These are phyloP conservation scores for Lerista edwardsae DNA, from an alignment of 2,797 vertebrate species.

Conservation along the genomic window DNA sequence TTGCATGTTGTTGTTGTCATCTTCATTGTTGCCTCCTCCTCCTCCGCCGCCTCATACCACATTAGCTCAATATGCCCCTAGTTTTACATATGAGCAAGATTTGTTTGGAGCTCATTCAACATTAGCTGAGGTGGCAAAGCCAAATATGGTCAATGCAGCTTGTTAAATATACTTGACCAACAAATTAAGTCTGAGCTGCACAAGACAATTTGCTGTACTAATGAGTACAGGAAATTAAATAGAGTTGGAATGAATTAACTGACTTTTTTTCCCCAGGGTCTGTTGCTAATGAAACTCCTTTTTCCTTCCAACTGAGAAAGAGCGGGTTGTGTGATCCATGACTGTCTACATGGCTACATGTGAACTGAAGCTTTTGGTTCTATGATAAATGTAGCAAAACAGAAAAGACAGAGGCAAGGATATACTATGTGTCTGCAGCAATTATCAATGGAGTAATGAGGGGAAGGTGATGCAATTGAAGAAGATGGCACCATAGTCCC, in stretches of 20 bases:
- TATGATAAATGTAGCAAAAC: background rate
- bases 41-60: background rate
- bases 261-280: accelerated
- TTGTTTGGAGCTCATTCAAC: slow-evolving; percentile 6
- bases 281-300: background rate
- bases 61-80: accelerated
- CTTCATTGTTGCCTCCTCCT: no score
- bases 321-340: background rate
- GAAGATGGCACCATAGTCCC: no score
- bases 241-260: background rate
- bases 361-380: background rate
- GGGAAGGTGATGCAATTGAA: background rate
- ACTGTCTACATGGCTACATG: background rate
- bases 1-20: no score
- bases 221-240: background rate
- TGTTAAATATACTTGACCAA: background rate
- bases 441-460: background rate
- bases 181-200: background rate
- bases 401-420: background rate
- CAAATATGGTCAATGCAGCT: background rate
- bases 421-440: background rate
- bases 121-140: background rate
- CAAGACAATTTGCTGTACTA: background rate
- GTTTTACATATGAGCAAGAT: background rate
- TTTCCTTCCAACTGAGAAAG: background rate